Base-by-base conservation (phyloP, 2,888 invertebrate species). In the Dorcus parallelipipedus region DNA sequence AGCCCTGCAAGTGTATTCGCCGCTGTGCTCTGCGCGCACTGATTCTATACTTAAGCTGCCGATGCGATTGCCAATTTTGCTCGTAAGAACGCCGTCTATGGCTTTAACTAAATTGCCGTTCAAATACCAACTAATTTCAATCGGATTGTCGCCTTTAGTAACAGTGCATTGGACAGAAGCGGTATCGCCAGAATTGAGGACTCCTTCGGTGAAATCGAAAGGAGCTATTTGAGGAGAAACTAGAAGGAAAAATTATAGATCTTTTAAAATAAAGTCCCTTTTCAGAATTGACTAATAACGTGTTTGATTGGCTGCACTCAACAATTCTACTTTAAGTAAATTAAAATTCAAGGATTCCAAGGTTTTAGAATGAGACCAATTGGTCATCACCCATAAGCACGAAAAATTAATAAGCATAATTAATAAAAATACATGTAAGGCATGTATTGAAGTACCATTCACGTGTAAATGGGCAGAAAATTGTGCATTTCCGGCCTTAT, bases 131-230 rank as follows among this genome's bases (percentile, higher is more conserved):
- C 80, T 78, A 40, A 90, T 84, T 61, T 83, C 81, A 49, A 93
- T 80, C 3, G 93, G 93, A 71, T 86, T 83, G 76, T 93, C 93
- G 58, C 93, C 91, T 76, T 90, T 89, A 69, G 84, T 84, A 49
- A 89, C 82, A 49, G 87, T 85, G 76, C 90, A 90, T 60, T 86
- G 83, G 61, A 88, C 83, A 45, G 88, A 87, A 47, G 87, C 86
- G 80, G 86, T 85, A 69, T 90, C 89, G 56, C 89, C 87, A 69
- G 88, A 87, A 72, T 89, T 89, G 14, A 87, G 85, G 55, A 87
- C 84, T 65, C 85, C 84, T 54, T 86, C 85, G 62, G 84, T 85
- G 70, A 87, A 85, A 67, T 83, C 82, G 75, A 88, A 84, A 49
- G 86, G 86, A 71, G 83, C 81, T 70, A 88, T 86, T 80, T 87